phyloP scores from a whole-genome alignment of 2,888 invertebrate species.

The Patella depressa region DNA sequence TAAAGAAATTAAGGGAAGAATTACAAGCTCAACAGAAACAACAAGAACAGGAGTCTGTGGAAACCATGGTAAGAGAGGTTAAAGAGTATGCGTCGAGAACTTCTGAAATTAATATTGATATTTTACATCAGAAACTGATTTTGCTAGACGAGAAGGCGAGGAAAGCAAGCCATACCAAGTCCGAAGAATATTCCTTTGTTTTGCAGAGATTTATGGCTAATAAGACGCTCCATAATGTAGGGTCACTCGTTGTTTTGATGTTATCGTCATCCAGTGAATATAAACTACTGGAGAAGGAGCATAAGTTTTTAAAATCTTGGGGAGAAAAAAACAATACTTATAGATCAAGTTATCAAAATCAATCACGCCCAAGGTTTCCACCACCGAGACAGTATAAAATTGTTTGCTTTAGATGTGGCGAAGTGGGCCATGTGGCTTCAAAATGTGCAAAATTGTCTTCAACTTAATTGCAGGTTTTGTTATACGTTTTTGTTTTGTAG shows the following conservation, averaged over 20 bases:
- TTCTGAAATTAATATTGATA: neutral
- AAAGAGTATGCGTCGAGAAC: neutral
- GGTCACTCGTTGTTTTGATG: neutral
- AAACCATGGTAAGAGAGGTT: neutral
- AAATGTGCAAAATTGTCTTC: neutral
- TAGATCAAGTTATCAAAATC: neutral
- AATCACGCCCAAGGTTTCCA: too few species aligned
- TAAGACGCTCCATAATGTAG: neutral
- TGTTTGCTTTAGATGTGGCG: neutral
- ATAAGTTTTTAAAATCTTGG: neutral
- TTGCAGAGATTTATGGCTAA: neutral
- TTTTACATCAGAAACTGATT: neutral
- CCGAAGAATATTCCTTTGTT: too few species aligned
- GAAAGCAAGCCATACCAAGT: neutral
- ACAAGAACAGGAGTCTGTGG: neutral
- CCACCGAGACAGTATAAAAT: neutral
- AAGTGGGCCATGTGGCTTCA: neutral
- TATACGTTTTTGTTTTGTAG: too few species aligned
- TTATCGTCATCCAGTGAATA: neutral
- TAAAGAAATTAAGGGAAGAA: neutral
- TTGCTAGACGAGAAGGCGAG: neutral
- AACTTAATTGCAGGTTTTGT: too few species aligned
- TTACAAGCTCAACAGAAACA: neutral
- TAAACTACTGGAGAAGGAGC: neutral
- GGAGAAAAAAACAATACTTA: neutral